A percentile compares a stretch with the other conserved stretches of the same genome.
phyloP scores from a whole-genome alignment of 2,888 invertebrate species.

The Choristoneura rosaceana region DNA sequence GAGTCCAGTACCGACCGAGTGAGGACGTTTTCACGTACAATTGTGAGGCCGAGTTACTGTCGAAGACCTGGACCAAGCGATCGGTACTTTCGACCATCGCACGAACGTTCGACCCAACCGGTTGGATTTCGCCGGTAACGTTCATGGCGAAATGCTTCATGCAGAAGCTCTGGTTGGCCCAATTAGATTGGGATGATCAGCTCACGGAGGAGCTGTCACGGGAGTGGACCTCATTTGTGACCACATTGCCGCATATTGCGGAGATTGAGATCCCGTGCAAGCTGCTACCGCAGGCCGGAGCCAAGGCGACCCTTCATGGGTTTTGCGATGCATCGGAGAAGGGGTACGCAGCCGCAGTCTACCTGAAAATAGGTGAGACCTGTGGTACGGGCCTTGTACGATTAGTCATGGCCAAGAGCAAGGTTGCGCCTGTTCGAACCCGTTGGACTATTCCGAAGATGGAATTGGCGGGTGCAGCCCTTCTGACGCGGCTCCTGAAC shows the following conservation, averaged over 20 bases:
- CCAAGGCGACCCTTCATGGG: background rate
- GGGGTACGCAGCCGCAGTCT: background rate
- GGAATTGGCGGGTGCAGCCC: conserved; percentile 16
- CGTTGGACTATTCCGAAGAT: conserved; percentile 6
- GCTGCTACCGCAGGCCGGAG: too few species aligned
- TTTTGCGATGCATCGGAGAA: conserved; percentile 4
- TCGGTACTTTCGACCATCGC: background rate
- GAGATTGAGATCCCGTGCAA: too few species aligned
- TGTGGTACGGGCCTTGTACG: background rate
- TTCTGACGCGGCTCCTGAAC: background rate
- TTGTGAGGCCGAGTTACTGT: too few species aligned
- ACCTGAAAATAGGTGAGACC: background rate
- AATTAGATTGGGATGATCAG: too few species aligned
- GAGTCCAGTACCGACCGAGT: too few species aligned
- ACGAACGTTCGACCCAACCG: background rate
- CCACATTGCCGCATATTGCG: too few species aligned
- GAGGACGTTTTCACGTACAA: too few species aligned
- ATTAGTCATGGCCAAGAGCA: background rate
- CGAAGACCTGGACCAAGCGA: background rate
- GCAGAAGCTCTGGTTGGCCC: too few species aligned
- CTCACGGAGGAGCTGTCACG: too few species aligned
- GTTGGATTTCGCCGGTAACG: background rate
- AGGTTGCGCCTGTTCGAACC: background rate
- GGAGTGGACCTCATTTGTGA: too few species aligned
- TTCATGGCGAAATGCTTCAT: background rate